A percentile compares a stretch with the other conserved stretches of the same genome.
Evolutionary conservation across 2,888 invertebrate genomes (phyloP).

Genomic region (Chymomyza amoena): DNA sequence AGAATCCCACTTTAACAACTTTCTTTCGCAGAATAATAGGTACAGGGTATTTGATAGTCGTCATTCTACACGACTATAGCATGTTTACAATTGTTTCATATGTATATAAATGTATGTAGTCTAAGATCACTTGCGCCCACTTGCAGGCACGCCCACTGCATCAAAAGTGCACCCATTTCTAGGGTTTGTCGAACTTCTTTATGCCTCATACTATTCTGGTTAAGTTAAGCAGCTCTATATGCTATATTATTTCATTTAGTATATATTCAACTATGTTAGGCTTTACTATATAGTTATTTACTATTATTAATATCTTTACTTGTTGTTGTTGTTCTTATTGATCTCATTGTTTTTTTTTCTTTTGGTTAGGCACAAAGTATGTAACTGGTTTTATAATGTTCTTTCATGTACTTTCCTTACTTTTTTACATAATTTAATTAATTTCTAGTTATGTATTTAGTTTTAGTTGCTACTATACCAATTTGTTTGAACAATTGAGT

Average conservation of each 20-base stretch:
- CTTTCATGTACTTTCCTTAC: constrained; percentile 29
- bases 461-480: constrained; percentile 51
- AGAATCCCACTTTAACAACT: no score
- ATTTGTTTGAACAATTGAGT: constrained; percentile 50
- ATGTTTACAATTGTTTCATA: background rate
- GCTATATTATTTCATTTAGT: constrained; percentile 34
- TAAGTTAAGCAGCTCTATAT: constrained; percentile 41
- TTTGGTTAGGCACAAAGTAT: constrained; percentile 77
- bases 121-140: background rate
- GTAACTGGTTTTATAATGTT: constrained; percentile 49
- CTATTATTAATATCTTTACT: constrained; percentile 41
- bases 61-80: background rate
- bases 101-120: background rate
- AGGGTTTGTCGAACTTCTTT: background rate
- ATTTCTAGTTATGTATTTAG: constrained; percentile 55
- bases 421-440: constrained; percentile 51
- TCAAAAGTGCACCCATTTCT: background rate
- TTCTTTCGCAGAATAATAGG: background rate
- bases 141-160: background rate
- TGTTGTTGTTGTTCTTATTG: constrained; percentile 47
- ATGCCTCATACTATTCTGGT: constrained; percentile 6
- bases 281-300: constrained; percentile 37
- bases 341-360: constrained; percentile 45
- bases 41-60: background rate
- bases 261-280: background rate